A percentile compares a stretch with the other conserved stretches of the same genome.
Evolutionary conservation across 1,140 invertebrate genomes (phyloP).

Genomic region (Diorhabda carinulata): DNA sequence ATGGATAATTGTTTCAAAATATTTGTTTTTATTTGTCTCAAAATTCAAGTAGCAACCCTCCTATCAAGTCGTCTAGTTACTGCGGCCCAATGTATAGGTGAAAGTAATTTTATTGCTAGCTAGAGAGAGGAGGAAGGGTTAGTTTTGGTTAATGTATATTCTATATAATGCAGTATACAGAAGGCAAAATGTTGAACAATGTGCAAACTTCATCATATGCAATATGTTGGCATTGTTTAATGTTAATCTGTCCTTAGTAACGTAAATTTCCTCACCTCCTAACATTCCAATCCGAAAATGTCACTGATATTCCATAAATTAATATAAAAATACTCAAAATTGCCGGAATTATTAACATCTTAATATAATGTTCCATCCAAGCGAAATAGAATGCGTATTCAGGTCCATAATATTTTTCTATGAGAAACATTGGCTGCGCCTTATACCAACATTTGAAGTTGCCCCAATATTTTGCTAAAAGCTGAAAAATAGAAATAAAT

Average conservation of each 20-base stretch:
- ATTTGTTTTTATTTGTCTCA: no score
- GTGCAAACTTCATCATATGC: no score
- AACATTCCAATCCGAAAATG: conserved; percentile 18
- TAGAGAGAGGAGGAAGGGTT: no score
- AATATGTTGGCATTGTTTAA: neutral
- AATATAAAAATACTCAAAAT: conserved; percentile 48
- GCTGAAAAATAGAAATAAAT: conserved; percentile 25
- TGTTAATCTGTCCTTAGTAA: neutral
- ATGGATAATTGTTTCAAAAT: no score
- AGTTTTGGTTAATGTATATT: no score
- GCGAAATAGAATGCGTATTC: conserved; percentile 48
- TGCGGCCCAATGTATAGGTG: no score
- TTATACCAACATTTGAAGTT: conserved; percentile 54
- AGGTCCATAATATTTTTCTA: conserved; percentile 47
- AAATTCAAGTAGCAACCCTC: no score
- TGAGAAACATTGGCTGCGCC: conserved; percentile 41
- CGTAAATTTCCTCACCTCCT: conserved; percentile 15
- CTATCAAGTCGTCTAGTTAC: no score
- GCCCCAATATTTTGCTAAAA: conserved; percentile 39
- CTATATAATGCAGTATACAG: no score
- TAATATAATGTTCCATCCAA: conserved; percentile 55
- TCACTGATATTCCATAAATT: conserved; percentile 26
- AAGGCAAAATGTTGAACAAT: no score
- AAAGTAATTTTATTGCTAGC: no score
- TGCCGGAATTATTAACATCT: conserved; percentile 54